Evolutionary conservation across 2,888 invertebrate species (phyloP).

Genomic region (Scelioninae gen. 1): DNA sequence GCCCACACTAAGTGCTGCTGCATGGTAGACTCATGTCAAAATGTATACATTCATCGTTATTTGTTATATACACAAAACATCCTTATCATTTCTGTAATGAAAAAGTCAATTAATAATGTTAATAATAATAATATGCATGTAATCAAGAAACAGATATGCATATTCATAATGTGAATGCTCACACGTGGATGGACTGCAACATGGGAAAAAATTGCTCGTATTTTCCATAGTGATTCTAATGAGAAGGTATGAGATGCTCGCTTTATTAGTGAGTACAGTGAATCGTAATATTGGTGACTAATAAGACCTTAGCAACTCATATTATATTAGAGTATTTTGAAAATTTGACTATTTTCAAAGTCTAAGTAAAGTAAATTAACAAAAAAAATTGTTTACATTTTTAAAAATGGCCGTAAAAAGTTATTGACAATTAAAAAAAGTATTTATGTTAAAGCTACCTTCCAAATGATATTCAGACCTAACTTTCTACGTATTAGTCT

Average conservation of each 20-base stretch:
- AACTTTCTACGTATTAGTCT: constrained; percentile 9
- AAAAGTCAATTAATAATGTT: constrained; percentile 62
- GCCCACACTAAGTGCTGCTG: constrained; percentile 17
- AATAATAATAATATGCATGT: constrained; percentile 39
- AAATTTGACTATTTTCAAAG: no score
- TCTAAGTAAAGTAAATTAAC: no score
- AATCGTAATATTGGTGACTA: no score
- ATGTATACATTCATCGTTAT: constrained; percentile 38
- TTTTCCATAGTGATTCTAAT: constrained; percentile 15
- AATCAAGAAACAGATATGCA: constrained; percentile 48
- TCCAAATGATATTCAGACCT: not conserved
- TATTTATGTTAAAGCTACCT: no score
- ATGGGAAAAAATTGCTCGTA: constrained; percentile 35
- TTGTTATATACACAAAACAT: constrained; percentile 50
- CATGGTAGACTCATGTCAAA: constrained; percentile 50
- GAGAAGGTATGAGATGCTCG: constrained; percentile 6
- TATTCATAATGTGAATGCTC: constrained; percentile 51
- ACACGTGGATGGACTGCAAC: constrained; percentile 12
- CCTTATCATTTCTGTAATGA: constrained; percentile 54
- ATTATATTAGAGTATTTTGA: no score
- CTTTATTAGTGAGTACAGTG: no score
- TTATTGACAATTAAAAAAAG: no score
- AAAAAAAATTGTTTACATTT: no score
- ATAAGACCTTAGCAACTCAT: no score
- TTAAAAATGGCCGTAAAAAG: no score